A percentile compares a stretch with the other conserved stretches of the same genome.
Conservation (phyloP, 2,113 vertebrate genomes). For the Gyps fulvus region DNA sequence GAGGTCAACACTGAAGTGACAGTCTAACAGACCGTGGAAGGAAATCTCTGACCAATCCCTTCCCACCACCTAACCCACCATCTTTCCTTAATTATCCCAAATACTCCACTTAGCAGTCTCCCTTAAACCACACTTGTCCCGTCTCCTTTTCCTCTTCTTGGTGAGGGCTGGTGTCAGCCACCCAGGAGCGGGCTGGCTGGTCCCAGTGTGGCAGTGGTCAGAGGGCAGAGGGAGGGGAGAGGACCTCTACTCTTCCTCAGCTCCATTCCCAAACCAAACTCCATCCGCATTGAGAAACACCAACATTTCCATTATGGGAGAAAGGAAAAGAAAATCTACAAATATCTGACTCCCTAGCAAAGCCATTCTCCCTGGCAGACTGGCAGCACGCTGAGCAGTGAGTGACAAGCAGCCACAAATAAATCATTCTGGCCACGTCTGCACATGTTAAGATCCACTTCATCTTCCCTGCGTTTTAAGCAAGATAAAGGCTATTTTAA, state of each 20-base stretch:
- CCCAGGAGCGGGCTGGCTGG: not conserved
- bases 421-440: not conserved
- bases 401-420: not conserved
- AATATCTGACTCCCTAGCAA: not conserved
- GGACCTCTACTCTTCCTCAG: not conserved
- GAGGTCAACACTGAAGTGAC: not conserved
- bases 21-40: not conserved
- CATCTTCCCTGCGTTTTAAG: not conserved
- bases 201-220: rapidly evolving
- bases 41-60: not conserved
- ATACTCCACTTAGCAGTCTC: not conserved
- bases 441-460: rapidly evolving
- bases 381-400: not conserved
- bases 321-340: not conserved
- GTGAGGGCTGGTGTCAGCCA: not conserved
- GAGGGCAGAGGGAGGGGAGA: not conserved
- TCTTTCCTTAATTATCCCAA: not conserved
- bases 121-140: not conserved
- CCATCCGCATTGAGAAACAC: not conserved
- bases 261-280: not conserved
- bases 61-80: not conserved
- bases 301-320: not conserved
- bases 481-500: not conserved
- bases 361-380: not conserved
- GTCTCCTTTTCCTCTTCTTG: not conserved